A percentile compares a stretch with the other conserved stretches of the same genome.
These are phyloP conservation scores for Styela clava DNA, from an alignment of 23 tunicate genomes.

Conservation along the genomic window DNA sequence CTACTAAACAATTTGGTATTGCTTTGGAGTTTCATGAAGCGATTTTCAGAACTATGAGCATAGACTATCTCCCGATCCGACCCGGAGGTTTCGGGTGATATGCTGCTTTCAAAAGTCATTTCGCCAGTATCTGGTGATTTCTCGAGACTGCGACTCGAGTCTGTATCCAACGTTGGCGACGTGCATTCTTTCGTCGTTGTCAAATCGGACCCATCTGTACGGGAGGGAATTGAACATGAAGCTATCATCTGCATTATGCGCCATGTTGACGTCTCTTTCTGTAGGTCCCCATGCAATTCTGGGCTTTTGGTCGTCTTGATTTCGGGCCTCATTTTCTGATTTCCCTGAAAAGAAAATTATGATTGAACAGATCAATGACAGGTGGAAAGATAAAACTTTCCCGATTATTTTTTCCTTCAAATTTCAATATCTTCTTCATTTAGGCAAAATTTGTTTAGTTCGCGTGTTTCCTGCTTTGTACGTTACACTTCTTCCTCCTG, in stretches of 20 bases:
- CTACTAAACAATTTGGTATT: not conserved
- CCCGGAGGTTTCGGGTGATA: not conserved
- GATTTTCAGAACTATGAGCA: not conserved
- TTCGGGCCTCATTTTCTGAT: not conserved
- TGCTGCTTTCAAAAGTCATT: not conserved
- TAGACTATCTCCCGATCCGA: too few species aligned
- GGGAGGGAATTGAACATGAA: slow-evolving; percentile 25
- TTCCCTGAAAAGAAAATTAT: not conserved
- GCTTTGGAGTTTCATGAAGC: not conserved
- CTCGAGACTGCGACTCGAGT: slow-evolving; percentile 15
- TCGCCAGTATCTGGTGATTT: slow-evolving; percentile 29
- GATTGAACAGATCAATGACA: not conserved
- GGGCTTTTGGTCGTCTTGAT: slow-evolving; percentile 6
- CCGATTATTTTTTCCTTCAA: too few species aligned
- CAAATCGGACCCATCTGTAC: slow-evolving; percentile 25
- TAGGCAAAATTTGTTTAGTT: too few species aligned
- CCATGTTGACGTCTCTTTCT: slow-evolving; percentile 18
- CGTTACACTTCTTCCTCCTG: too few species aligned
- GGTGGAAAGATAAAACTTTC: too few species aligned
- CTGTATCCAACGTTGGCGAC: slow-evolving; percentile 28
- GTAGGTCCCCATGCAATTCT: slow-evolving; percentile 17
- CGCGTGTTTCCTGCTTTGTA: too few species aligned
- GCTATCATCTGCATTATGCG: slow-evolving; percentile 19
- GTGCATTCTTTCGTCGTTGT: slow-evolving; percentile 28
- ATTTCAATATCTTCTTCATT: too few species aligned